Base-by-base conservation (phyloP, 1,140 invertebrate genomes). In the Aleiodes sp. region DNA sequence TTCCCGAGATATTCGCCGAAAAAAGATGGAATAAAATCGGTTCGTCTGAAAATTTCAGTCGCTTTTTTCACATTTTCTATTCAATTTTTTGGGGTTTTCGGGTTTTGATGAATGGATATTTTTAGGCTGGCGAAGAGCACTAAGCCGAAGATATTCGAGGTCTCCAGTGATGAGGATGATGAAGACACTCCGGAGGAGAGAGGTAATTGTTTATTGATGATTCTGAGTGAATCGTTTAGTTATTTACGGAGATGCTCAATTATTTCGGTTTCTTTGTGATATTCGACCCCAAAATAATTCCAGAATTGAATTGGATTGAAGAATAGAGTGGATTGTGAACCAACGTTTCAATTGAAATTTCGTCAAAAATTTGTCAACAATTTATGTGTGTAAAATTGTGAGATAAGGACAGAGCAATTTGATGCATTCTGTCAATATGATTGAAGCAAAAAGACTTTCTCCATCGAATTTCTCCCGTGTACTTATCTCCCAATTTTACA, bases 151-250 rank as follows among this genome's bases (percentile, higher is more conserved):
- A 87, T 87, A 72, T 83, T 89, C 60, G 82, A 87, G 68, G 88
- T 90, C 63, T 89, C 90, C 19, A 86, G 87, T 66, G 89, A 90
- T 19, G 89, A 91, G 71, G 87, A 89, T 37, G 90, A 90, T 60
- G 88, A 90, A 59, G 88, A 89, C 75, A 89, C 89, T 24, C 87
- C 89, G 29, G 90, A 91, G 80, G 87, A 89, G 79, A 87, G 84
- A 87, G 88, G 88, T 89, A 84, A 80, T 63, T 75, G 65, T 24
- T 39, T n/a, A n/a, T n/a, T n/a, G 16, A 12, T 65, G 62, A 8
- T 21, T 73, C 33, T 19, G 33, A n/a, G n/a, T n/a, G n/a, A 39
- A 10, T 56, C 33, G 31, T 62, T n/a, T n/a, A 14, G 57, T 31
- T 72, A 46, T 16, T 52, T 35, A 24, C 68, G 10, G 52, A 19